phyloP scores from a whole-genome alignment of 2,888 invertebrate species.

The Ptychoptera contaminata region DNA sequence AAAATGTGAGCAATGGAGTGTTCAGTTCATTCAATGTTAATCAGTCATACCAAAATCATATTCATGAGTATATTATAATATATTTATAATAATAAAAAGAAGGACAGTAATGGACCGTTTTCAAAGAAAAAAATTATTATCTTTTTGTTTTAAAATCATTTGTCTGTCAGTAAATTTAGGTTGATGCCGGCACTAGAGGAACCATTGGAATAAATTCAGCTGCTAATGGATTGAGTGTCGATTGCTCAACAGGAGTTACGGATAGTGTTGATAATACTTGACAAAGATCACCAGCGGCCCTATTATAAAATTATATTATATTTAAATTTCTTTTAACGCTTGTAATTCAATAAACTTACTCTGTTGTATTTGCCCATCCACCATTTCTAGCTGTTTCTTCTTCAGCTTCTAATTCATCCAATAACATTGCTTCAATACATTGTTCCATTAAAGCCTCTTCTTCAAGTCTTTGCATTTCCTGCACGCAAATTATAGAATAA shows the following conservation, averaged over 20 bases:
- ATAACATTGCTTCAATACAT: slow-evolving; percentile 70
- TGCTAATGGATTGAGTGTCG: slow-evolving; percentile 68
- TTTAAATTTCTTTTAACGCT: too few species aligned
- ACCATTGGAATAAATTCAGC: slow-evolving; percentile 65
- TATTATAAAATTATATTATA: too few species aligned
- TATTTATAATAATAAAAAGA: too few species aligned
- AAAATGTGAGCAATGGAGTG: too few species aligned
- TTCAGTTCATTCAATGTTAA: too few species aligned
- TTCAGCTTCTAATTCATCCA: slow-evolving; percentile 48
- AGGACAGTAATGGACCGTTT: too few species aligned
- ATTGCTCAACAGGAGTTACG: slow-evolving; percentile 36
- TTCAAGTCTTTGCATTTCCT: slow-evolving; percentile 74
- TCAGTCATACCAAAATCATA: too few species aligned
- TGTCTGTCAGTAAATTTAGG: background rate
- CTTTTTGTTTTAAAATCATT: too few species aligned
- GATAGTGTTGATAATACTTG: slow-evolving; percentile 26
- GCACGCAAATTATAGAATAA: too few species aligned
- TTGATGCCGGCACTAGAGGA: slow-evolving; percentile 2
- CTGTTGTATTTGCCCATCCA: background rate
- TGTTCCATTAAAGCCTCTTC: slow-evolving; percentile 80
- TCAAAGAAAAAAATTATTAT: too few species aligned
- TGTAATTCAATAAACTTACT: too few species aligned
- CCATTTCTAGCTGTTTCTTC: slow-evolving; percentile 13
- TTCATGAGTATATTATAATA: too few species aligned
- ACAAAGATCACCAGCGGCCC: slow-evolving; percentile 23